Base-by-base conservation (phyloP, 2,888 invertebrate species). In the Agriopis marginaria region DNA sequence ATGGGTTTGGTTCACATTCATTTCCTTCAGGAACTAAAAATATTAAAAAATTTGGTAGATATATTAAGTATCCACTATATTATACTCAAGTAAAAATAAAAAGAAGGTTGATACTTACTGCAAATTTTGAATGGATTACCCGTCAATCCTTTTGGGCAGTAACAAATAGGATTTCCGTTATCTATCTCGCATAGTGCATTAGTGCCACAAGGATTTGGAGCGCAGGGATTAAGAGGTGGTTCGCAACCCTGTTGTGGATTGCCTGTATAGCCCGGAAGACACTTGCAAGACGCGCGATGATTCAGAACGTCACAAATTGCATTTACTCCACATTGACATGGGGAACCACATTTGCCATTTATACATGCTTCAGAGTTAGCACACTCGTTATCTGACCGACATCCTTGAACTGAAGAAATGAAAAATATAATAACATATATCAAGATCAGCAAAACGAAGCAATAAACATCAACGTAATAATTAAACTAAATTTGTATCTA, bases 111-210 rank as follows among this genome's bases (percentile, higher is more conserved):
- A 70, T 89, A 97, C 97, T 95, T 96, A 98, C 98, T 97, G 95
- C 98, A 98, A 90, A 96, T 97, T 85, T 96, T 96, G 86, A 98
- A 98, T 54, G 98, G 98, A 95, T 98, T 98, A 88, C 98, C 98
- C 5, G 98, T 98, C 74, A 97, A 93, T 72, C 98, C 98, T 88
- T 97, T 97, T 0, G 98, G 98, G 84, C 98, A 98, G 92, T 95
- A 97, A 83, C 98, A 98, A 76, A 98, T 97, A 3, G 98, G 98
- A 86, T 96, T 97, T 62, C 97, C 98, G 79, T 97, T 96, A 79
- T 98, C 97, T 61, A 96, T 95, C 91, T 98, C 97, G 85, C 98
- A 98, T 74, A 97, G 90, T 1, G 98, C 98, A 82, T 97, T 97
- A 3, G 95, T 89, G n/a, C 98, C 98, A 81, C 98, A 98, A n/a